Evolutionary conservation across 2,888 invertebrate genomes (phyloP).

Genomic region (Drosophila algonquin): DNA sequence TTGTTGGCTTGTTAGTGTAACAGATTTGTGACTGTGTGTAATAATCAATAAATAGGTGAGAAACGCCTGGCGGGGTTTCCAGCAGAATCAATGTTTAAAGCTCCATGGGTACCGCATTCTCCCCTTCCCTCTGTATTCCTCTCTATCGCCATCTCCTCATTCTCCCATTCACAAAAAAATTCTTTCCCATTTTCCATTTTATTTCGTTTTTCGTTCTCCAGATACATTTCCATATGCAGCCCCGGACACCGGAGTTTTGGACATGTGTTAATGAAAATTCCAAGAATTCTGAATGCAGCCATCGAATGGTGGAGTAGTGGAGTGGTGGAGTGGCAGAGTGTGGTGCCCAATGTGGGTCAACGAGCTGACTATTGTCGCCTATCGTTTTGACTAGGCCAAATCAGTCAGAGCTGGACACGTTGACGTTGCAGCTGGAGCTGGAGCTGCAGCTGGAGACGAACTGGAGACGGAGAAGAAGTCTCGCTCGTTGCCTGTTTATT

Average conservation of each 20-base stretch:
- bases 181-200: slow-evolving; percentile 48
- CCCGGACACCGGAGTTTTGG: slow-evolving; percentile 16
- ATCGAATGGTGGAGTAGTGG: slow-evolving; percentile 22
- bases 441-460: neutral
- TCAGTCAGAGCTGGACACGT: slow-evolving; percentile 50
- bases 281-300: slow-evolving; percentile 63
- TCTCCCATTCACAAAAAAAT: slow-evolving; percentile 47
- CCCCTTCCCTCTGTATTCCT: neutral
- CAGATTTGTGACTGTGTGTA: slow-evolving; percentile 51
- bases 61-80: slow-evolving; percentile 36
- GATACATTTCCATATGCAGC: slow-evolving; percentile 69
- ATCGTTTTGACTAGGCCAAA: slow-evolving; percentile 65
- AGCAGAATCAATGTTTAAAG: slow-evolving; percentile 29
- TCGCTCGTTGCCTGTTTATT: slow-evolving; percentile 58
- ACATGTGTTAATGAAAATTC: slow-evolving; percentile 80
- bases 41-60: slow-evolving; percentile 59
- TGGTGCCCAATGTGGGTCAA: slow-evolving; percentile 70
- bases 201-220: slow-evolving; percentile 31
- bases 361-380: slow-evolving; percentile 67
- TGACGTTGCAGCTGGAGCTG: slow-evolving; percentile 2
- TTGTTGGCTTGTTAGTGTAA: slow-evolving; percentile 73
- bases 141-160: neutral
- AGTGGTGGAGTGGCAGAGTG: slow-evolving; percentile 30
- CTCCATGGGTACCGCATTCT: slow-evolving; percentile 28
- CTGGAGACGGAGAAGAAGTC: neutral